Evolutionary conservation across 2,888 invertebrate species (phyloP).

Genomic region (Notodonta dromedarius): DNA sequence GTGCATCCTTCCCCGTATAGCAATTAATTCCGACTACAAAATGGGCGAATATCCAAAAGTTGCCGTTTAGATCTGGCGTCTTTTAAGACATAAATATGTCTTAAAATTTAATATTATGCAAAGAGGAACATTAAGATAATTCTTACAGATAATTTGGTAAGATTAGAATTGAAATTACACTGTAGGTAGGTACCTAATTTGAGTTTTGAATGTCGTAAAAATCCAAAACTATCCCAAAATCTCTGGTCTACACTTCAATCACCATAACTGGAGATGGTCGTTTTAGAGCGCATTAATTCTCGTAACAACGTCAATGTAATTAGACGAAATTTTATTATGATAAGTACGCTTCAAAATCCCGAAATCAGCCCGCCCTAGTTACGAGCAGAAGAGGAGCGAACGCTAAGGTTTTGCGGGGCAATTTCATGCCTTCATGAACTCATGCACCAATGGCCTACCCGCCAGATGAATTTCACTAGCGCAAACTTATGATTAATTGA

Average conservation of each 20-base stretch:
- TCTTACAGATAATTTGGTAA: background rate
- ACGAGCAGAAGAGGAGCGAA: conserved; percentile 50
- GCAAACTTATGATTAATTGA: conserved; percentile 83
- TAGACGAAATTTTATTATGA: conserved; percentile 29
- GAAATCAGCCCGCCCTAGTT: conserved; percentile 71
- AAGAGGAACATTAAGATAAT: background rate
- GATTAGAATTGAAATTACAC: background rate
- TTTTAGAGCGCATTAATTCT: conserved; percentile 13
- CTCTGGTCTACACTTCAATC: background rate
- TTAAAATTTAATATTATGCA: conserved; percentile 3
- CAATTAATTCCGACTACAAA: conserved; percentile 51
- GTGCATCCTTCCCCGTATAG: conserved; percentile 53
- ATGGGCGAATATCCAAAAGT: conserved; percentile 26
- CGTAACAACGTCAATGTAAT: conserved; percentile 28
- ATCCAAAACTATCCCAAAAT: background rate
- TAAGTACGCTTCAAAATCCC: conserved; percentile 33
- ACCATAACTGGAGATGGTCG: conserved; percentile 8
- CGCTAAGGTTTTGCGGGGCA: conserved; percentile 74
- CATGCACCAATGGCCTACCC: conserved; percentile 72
- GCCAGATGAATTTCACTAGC: conserved; percentile 80
- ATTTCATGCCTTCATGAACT: conserved; percentile 81
- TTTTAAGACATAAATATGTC: conserved; percentile 10
- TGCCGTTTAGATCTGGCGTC: conserved; percentile 12
- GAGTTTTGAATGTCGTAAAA: background rate
- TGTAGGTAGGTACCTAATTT: no score